Evolutionary conservation across 2,113 vertebrate genomes (phyloP), one percentile per base, ranked within the genome.

Genomic region (Rhinichthys klamathensis): DNA sequence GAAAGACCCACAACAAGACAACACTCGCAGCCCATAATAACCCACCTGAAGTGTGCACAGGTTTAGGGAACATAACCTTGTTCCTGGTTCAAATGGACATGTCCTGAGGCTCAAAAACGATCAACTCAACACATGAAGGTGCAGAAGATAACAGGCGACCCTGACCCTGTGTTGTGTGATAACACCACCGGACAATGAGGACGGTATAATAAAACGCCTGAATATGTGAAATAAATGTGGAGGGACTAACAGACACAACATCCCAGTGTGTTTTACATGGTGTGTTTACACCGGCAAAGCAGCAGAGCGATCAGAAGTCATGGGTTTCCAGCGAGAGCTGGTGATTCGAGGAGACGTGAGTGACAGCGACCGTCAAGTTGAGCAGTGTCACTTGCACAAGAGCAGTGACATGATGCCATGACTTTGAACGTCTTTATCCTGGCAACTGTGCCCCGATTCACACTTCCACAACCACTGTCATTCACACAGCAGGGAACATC

Each of bases 271-370:
- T 44, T 73, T 74, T 27, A 46, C 35, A 79, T 38, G 10, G 6
- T 23, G 30, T 32, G 21, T 38, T 46, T 74, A 25, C 70, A 46
- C 6, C 0, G 23, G 12, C 21, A 56, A 27, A 77, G 27, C 27
- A 10, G 30, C 51, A n/a, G 38, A 60, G 32, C 21, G 32, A 8
- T 56, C 51, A 78, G 18, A 58, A 78, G 75, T 60, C 51, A 58
- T 78, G 21, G 0, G 21, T 30, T 76, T 54, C 41, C 35, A 54
- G 49, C 4, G 25, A 76, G 74, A 56, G 49, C 49, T 35, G 11
- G 11, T 58, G 51, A 74, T 74, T 74, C 58, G 54, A 78, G 51
- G 30, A 35, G 49, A 76, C 49, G 15, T 78, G 21, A 58, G 18
- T 38, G 51, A 78, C 75, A 78, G 51, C 51, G 2, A 25, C 6